Evolutionary conservation across 2,888 invertebrate species (phyloP).

Genomic region (Ferrisia virgata): DNA sequence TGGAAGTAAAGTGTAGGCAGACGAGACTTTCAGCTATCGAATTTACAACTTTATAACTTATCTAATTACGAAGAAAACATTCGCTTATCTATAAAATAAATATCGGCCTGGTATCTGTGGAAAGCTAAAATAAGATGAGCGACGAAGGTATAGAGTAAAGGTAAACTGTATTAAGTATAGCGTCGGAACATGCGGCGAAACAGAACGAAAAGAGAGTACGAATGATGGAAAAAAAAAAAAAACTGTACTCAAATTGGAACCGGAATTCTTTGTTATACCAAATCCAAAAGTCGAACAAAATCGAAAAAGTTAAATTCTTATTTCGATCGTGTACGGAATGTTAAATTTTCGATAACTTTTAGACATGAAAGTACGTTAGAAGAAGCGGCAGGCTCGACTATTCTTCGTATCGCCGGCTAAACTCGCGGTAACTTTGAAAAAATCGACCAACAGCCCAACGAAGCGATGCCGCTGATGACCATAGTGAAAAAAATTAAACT

Average conservation of each 20-base stretch:
- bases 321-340: conserved; percentile 1
- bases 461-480: neutral
- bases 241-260: conserved; percentile 1
- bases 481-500: neutral
- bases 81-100: conserved; percentile 26
- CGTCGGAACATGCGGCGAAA: too few species aligned
- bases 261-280: conserved; percentile 20
- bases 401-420: neutral
- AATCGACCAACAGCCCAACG: neutral
- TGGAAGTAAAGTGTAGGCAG: neutral
- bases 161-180: neutral
- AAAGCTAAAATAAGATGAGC: neutral
- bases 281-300: conserved; percentile 3
- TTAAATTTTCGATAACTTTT: conserved; percentile 7
- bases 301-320: conserved; percentile 30
- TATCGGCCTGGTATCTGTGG: neutral
- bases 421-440: neutral
- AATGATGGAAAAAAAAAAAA: neutral
- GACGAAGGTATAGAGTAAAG: neutral
- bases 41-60: conserved; percentile 28
- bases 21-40: neutral
- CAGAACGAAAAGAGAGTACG: too few species aligned
- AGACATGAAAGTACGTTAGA: neutral
- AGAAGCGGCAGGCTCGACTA: neutral
- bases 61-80: conserved; percentile 30